Base-by-base conservation (phyloP, 2,888 invertebrate species). In the Drosophila silvestris region DNA sequence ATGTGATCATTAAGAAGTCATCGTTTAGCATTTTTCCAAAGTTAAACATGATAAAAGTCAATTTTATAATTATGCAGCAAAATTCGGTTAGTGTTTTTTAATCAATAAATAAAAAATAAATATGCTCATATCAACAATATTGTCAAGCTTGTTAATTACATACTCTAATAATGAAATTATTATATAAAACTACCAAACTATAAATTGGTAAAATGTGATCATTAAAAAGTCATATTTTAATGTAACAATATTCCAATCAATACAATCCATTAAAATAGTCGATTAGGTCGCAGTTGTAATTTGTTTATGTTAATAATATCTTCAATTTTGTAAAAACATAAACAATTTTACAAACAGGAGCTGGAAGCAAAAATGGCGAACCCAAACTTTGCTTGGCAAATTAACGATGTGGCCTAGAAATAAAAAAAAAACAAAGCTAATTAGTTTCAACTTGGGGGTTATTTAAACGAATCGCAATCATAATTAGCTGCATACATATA, bases 381-480 rank as follows among this genome's bases (percentile, higher is more conserved):
- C 41, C 10, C 9, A n/a, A 22, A 33, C n/a, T 28, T 52, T 52
- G 85, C 86, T 81, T 85, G 78, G 59, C 81, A 85, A 86, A 89
- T 84, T 85, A 80, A 78, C 79, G 85, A 85, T 74, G 60, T 81
- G 65, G 79, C 79, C 77, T 0, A 65, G n/a, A 53, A 51, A 14
- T 14, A 37, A 41, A 47, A 66, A 37, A 52, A 35, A 63, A 1
- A 41, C 79, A 80, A 86, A 82, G 81, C 86, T 91, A 92, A 91
- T 92, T 92, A 92, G 90, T 70, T 64, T 26, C 61, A 69, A 52
- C 64, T 74, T 70, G 69, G 76, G 68, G 71, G 75, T 77, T 70
- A 78, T 69, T 69, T 69, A 66, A 66, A 26, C 51, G 73, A 73
- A 62, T 53, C 68, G 66, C 58, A 67, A 16, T 7, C 39, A 16